Evolutionary conservation across 2,888 invertebrate species (phyloP), one percentile per base, ranked within the genome.

Genomic region (Hyposoter didymator): DNA sequence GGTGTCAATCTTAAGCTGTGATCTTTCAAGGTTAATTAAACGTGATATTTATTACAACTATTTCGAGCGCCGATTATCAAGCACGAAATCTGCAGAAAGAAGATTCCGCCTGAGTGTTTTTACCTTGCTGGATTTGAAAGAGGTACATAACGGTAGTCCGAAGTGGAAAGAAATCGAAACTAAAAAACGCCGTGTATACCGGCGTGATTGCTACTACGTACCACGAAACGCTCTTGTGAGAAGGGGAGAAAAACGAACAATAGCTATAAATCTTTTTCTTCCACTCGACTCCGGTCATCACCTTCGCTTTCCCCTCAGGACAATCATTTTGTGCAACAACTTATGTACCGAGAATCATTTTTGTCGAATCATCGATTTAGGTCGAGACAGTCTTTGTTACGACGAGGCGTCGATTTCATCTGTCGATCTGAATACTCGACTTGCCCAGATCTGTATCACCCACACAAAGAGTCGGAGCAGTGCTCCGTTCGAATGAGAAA

Each of bases 281-380:
- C 47, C 64, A 67, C 81, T 67, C 82, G 69, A 78, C 74, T 70
- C 64, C 39, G 70, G 70, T 70, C 66, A 80, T 79, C 79, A 72
- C 80, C 64, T 72, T 47, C 22, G 55, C 72, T 78, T 75, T 74
- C 66, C 59, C 72, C 73, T 19, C 47, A 19, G 55, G 14, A 55
- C 28, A 66, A 55, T 14, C 22, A 45, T 59, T 66, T 73, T n/a
- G 73, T 55, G 52, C 67, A 43, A 66, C 67, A 67, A 66, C 49
- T 17, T 45, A 39, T 22, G 69, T 67, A 47, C n/a, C 32, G 35
- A 70, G 62, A 66, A 32, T 82, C 74, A 75, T 75, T 64, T 59
- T 82, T 35, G 2, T 59, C 45, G 45, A 43, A n/a, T 19, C 28
- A 7, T 67, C 64, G 59, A 76, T 52, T 59, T 43, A 67, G 67